Evolutionary conservation across 2,113 vertebrate species (phyloP), one percentile per base, ranked within the genome.

Genomic region (Martes martes): DNA sequence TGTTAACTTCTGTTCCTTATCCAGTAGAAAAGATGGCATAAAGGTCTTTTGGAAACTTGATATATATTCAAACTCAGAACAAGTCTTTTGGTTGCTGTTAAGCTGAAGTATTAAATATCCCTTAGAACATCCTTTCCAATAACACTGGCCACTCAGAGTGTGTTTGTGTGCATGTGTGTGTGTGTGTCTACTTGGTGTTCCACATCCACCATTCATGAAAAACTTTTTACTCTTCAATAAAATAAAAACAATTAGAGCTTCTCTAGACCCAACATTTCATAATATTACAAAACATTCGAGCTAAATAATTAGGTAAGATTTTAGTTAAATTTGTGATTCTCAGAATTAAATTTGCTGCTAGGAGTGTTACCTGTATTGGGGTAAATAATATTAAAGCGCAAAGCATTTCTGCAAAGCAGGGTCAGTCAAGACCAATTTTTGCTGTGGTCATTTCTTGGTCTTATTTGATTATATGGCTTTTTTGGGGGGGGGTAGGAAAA

Each of bases 311-410:
- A 84, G 96, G 87, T 95, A 97, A 91, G 55, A 39, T 92, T 97
- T 98, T 98, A 97, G 98, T 98, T 98, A 98, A 97, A 98, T 97
- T 94, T 97, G 81, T 97, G 97, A 97, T 95, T 98, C 81, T 98
- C 96, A 98, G 97, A 98, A 97, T 94, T 98, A 96, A 98, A 97
- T 96, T 98, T 97, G 96, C 93, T 98, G 98, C 97, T 96, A 97
- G 31, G 76, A 57, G 31, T 33, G 28, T 96, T 96, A 95, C 96
- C 81, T 94, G 80, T 95, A 97, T 0, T 11, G 76, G 84, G 95
- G 92, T 96, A 98, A 71, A 97, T 98, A 97, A 97, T 97, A 76
- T 96, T 96, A 98, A 96, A 97, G 97, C 93, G 80, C 89, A 73
- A 96, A 98, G 80, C 83, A 94, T 98, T 98, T 98, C 96, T 98